Evolutionary conservation across 2,888 invertebrate species (phyloP).

Genomic region (Hirtodrosophila alboralis): DNA sequence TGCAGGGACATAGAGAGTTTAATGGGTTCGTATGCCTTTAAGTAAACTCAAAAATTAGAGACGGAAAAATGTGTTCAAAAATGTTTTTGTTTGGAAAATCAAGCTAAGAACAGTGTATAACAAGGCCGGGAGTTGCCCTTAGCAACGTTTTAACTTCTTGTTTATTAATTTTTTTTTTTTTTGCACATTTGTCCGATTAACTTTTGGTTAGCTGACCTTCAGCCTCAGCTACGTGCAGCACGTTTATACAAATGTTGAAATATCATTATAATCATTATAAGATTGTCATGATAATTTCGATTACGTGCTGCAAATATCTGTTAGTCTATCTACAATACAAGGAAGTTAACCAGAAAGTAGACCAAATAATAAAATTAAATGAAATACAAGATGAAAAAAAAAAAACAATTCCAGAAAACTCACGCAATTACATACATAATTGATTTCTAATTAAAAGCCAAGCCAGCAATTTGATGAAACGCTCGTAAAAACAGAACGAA

Average conservation of each 20-base stretch:
- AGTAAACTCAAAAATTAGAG: too few species aligned
- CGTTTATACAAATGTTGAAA: slow-evolving; percentile 21
- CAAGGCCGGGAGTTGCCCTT: too few species aligned
- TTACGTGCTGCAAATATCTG: slow-evolving; percentile 15
- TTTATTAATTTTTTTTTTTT: slow-evolving; percentile 2
- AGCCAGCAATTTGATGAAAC: slow-evolving; percentile 39
- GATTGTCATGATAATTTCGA: slow-evolving; percentile 16
- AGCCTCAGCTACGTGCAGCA: slow-evolving; percentile 19
- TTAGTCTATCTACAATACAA: neutral
- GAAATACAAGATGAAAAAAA: too few species aligned
- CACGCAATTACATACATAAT: slow-evolving; percentile 64
- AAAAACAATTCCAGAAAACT: slow-evolving; percentile 2
- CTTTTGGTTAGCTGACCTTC: slow-evolving; percentile 28
- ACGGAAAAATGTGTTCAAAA: too few species aligned
- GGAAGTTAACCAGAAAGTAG: slow-evolving; percentile 14
- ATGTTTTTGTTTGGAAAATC: too few species aligned
- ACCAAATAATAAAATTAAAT: slow-evolving; percentile 3
- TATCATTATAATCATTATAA: slow-evolving; percentile 5
- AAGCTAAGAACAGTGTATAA: too few species aligned
- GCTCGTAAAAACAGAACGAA: slow-evolving; percentile 7
- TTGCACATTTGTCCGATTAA: slow-evolving; percentile 51
- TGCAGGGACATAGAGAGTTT: too few species aligned
- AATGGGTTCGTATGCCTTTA: too few species aligned
- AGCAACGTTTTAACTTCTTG: too few species aligned
- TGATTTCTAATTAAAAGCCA: slow-evolving; percentile 73